Evolutionary conservation across 2,113 vertebrate species (phyloP), one percentile per base, ranked within the genome.

Genomic region (Loxodonta africana): DNA sequence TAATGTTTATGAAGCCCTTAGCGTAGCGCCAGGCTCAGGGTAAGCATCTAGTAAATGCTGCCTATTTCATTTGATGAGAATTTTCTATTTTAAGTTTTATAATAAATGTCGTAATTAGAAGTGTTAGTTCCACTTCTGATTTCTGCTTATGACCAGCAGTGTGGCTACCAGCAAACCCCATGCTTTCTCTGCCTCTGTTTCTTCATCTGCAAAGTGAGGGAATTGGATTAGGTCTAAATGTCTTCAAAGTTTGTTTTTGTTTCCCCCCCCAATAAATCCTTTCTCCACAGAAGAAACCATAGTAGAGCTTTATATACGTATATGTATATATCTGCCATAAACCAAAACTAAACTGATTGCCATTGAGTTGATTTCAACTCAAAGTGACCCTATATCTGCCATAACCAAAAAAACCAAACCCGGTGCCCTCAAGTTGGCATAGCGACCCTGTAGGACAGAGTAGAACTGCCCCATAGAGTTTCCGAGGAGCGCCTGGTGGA

Each of bases 1-100:
- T 86, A 51, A n/a, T 92, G 33, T 87, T 96, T 74, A 26, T 94
- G 77, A 91, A 86, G 37, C 5, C 60, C 44, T 74, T 89, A 74
- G 46, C n/a, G 30, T 37, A 87, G 51, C 71, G 48, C 37, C 41
- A 80, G 65, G 25, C n/a, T 76, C 33, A 90, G 57, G 62, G 37
- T 60, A 37, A 96, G 46, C 23, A 33, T 57, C 53, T 88, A 44
- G 26, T 89, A 88, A 87, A 15, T 95, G 57, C 21, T 94, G 30
- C 76, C n/a, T 83, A 26, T 74, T 76, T 80, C 51, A 26, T 74
- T 76, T 80, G 51, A 28, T 77, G 26, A 25, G 5, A 46, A 91
- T 63, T 89, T 44, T 18, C 62, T 85, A 6, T 85, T 88, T 91
- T 21, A 71, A 8, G 12, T 63, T 88, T 85, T 67, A 4, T 87